phyloP scores from a whole-genome alignment of 2,113 vertebrate species.

The Onychostruthus taczanowskii region DNA sequence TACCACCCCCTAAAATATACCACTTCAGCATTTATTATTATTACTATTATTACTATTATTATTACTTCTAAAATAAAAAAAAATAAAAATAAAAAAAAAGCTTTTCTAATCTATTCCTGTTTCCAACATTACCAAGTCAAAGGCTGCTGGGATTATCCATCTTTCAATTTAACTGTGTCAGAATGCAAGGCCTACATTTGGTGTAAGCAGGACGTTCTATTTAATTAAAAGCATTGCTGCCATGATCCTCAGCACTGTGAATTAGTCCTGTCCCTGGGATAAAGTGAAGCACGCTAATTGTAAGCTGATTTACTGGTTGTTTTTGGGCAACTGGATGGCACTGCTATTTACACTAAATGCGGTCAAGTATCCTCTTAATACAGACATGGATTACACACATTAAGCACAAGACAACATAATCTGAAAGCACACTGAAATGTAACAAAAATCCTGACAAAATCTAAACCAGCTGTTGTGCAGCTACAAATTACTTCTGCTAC shows the following conservation, averaged over 20 bases:
- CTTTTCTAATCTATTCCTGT: background rate
- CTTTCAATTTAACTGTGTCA: slow-evolving; percentile 16
- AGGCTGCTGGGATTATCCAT: background rate
- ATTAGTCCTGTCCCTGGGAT: background rate
- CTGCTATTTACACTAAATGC: slow-evolving; percentile 45
- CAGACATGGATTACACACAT: slow-evolving; percentile 29
- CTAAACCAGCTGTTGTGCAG: slow-evolving; percentile 19
- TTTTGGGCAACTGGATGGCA: background rate
- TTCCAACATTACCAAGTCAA: background rate
- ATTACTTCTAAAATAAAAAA: background rate
- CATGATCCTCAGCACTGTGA: background rate
- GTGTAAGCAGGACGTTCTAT: background rate
- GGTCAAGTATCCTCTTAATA: slow-evolving; percentile 58
- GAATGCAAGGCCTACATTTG: slow-evolving; percentile 13
- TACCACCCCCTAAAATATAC: background rate
- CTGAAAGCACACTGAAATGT: slow-evolving; percentile 22
- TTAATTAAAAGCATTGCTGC: slow-evolving; percentile 51
- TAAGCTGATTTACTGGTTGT: slow-evolving; percentile 52
- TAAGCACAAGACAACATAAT: slow-evolving; percentile 54
- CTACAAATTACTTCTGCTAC: slow-evolving; percentile 36
- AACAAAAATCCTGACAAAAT: slow-evolving; percentile 37
- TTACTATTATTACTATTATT: background rate
- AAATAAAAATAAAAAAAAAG: background rate
- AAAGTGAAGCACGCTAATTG: slow-evolving; percentile 35
- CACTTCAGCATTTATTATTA: background rate